These are phyloP conservation scores for Drosophila nr. perissopoda DNA, from an alignment of 2,888 invertebrate genomes.

Conservation along the genomic window DNA sequence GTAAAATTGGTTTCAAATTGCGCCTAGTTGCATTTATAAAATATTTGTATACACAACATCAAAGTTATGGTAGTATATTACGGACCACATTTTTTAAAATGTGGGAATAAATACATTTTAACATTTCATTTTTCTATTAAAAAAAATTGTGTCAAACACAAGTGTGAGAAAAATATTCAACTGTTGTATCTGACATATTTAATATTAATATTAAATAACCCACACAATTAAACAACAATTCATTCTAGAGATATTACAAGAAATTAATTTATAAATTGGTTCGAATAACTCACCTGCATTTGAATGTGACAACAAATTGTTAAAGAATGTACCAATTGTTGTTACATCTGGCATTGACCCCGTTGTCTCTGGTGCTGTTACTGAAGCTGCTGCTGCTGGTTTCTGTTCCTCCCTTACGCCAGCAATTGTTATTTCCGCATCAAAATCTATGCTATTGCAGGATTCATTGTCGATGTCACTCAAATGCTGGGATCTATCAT, in stretches of 20 bases:
- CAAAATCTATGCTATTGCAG: constrained; percentile 85
- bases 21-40: constrained; percentile 2
- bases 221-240: not conserved
- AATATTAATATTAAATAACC: constrained; percentile 11
- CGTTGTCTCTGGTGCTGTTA: constrained; percentile 52
- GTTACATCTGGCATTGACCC: constrained; percentile 70
- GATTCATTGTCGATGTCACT: constrained; percentile 85
- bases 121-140: not conserved
- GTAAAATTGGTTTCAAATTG: constrained; percentile 62
- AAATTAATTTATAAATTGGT: constrained; percentile 35
- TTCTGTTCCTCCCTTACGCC: constrained; percentile 55
- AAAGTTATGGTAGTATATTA: not conserved
- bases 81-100: not conserved
- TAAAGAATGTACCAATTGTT: constrained; percentile 85
- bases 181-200: not conserved
- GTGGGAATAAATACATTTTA: not conserved
- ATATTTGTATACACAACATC: not conserved
- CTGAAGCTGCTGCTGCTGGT: constrained; percentile 41
- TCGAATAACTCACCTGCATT: constrained; percentile 82
- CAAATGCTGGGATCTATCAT: constrained; percentile 85
- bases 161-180: not conserved
- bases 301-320: constrained; percentile 83
- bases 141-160: not conserved
- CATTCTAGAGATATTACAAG: constrained; percentile 15
- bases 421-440: constrained; percentile 85